Evolutionary conservation across 2,888 invertebrate species (phyloP), one percentile per base, ranked within the genome.

Genomic region (Bibio marci): DNA sequence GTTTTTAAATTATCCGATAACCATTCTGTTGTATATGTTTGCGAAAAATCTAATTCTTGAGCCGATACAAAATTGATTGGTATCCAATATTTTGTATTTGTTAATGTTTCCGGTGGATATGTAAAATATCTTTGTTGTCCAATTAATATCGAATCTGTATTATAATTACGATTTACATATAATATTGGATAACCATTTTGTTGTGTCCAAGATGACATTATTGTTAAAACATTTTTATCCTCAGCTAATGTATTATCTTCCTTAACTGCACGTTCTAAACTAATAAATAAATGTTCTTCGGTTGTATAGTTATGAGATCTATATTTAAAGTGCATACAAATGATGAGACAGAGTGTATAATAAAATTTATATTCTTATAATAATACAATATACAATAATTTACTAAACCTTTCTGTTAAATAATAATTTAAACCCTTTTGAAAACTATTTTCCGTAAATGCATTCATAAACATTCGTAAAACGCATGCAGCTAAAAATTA

Each of bases 391-490:
- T n/a, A n/a, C n/a, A n/a, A n/a, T n/a, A n/a, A n/a, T 65, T n/a
- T n/a, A n/a, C n/a, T n/a, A n/a, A 13, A 67, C 67, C 59, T 57
- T 30, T 49, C 51, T 6, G 43, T 50, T 2, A 67, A 49, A 52
- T 69, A 70, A 31, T 53, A 53, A 25, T 55, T 49, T 1, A 71
- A 54, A 8, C 76, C 78, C 25, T 56, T 54, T 41, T 65, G 63
- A 56, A 80, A 76, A 5, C 67, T 57, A 30, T 63, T 61, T 39
- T 72, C 33, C 12, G 44, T 42, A 8, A 71, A 52, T 50, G 65
- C 60, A 43, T 69, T 65, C 30, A 67, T 63, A 53, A 71, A 57
- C 72, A 73, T 73, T 12, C 70, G 64, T 36, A 73, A 62, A 3
- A 73, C 66, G 39, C 70, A 69, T 4, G 66, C 66, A 44, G 67